Conservation (phyloP, 2,888 invertebrate genomes). For the Spatulosminthurus flaviceps region DNA sequence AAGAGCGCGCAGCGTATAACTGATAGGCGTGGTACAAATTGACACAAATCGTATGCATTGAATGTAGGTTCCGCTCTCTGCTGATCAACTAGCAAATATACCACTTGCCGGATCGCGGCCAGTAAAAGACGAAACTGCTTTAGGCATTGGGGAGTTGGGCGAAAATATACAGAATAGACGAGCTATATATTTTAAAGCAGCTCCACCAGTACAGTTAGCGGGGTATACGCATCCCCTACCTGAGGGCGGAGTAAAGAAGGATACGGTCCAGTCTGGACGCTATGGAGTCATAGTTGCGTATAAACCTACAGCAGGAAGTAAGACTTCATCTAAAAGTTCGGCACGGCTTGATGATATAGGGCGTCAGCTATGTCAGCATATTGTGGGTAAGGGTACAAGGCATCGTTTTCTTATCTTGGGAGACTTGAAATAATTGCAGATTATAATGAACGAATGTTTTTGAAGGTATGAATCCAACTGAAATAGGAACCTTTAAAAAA, state of each 20-base stretch:
- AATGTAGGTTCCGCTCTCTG: conserved; percentile 68
- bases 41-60: not conserved
- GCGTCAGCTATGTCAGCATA: conserved; percentile 87
- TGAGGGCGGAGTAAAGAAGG: conserved; percentile 66
- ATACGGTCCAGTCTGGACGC: conserved; percentile 71
- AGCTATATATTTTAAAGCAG: conserved; percentile 73
- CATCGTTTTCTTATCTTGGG: not conserved
- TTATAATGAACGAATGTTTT: conserved; percentile 36
- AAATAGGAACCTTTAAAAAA: conserved; percentile 73
- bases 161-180: conserved; percentile 87
- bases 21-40: conserved; percentile 36
- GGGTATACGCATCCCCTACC: conserved; percentile 85
- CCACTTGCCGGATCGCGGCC: conserved; percentile 74
- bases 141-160: conserved; percentile 87
- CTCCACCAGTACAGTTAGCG: conserved; percentile 70
- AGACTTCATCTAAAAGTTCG: conserved; percentile 21
- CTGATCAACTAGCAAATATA: conserved; percentile 76
- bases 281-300: conserved; percentile 86
- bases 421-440: conserved; percentile 41
- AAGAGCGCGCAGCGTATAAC: conserved; percentile 57
- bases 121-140: conserved; percentile 81
- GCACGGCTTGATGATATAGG: conserved; percentile 69
- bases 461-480: conserved; percentile 78
- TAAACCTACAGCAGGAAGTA: conserved; percentile 66
- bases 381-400: conserved; percentile 74